Base-by-base conservation (phyloP, 2,888 invertebrate species). In the Agrochola macilenta region DNA sequence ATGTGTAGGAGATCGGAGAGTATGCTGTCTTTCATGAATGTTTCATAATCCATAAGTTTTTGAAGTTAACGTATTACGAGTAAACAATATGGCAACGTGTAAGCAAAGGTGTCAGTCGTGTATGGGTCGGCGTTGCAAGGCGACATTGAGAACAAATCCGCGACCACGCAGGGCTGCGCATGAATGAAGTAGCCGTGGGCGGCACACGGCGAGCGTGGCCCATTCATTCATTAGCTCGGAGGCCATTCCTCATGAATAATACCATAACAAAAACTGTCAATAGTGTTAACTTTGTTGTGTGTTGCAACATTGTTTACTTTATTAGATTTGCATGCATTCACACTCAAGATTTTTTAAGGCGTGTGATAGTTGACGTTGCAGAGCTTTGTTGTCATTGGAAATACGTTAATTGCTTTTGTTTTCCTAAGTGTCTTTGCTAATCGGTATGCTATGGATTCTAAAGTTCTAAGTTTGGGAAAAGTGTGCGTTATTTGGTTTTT, bases 201-300 rank as follows among this genome's bases (percentile, higher is more conserved):
- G 94, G 94, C 90, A 90, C 91, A 88, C 88, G 90, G 89, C 89
- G 90, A 91, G 89, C 92, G 91, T 91, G 90, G 91, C 92, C 94
- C 94, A 93, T 96, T 95, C 96, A 96, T 95, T 96, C 96, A 96
- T 95, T 96, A 95, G 90, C 92, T 94, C 87, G 90, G 94, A 96
- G 96, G 96, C 94, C 95, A 94, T 93, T 93, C 91, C 94, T 95
- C 93, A 95, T 95, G 95, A 96, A 96, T 96, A 94, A 95, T 94
- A 94, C 93, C 93, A 95, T 94, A 95, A 94, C 94, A 93, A 94
- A 95, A 94, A 92, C 92, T 93, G 93, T 91, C 93, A 93, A 94
- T 94, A 94, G 92, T 91, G 91, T 90, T 92, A 90, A 93, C 91
- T 81, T 87, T 84, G 81, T 86, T 89, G 86, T 89, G 86, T 63